Percentiles rank a stretch among this genome's conserved stretches.
Evolutionary conservation across 2,113 vertebrate species (phyloP).

Genomic region (Hyla sarda): DNA sequence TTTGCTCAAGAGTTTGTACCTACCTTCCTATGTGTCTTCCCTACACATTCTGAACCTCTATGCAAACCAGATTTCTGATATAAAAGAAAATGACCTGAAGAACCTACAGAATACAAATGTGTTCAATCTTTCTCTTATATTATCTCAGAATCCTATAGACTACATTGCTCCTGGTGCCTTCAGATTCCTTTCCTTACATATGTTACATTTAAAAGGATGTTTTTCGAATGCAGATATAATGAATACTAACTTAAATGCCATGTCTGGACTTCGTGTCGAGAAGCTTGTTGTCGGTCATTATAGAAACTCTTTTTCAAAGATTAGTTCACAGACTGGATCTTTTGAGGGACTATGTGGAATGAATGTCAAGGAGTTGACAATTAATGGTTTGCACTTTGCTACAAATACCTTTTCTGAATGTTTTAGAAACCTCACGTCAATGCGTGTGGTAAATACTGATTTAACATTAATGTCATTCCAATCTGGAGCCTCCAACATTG

Average conservation of each 20-base stretch:
- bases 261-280: conserved; percentile 70
- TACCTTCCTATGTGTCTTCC: conserved; percentile 71
- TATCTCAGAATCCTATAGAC: conserved; percentile 76
- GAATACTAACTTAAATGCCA: conserved; percentile 66
- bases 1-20: conserved; percentile 67
- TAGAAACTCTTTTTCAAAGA: not conserved
- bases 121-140: conserved; percentile 72
- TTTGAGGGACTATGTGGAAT: conserved; percentile 72
- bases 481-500: conserved; percentile 61
- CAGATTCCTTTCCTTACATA: conserved; percentile 64
- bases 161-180: conserved; percentile 72
- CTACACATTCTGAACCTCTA: conserved; percentile 69
- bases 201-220: conserved; percentile 70
- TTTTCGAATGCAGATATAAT: conserved; percentile 67
- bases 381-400: conserved; percentile 48
- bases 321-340: not conserved
- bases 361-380: conserved; percentile 69
- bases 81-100: conserved; percentile 68
- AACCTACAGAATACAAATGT: conserved; percentile 61
- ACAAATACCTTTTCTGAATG: conserved; percentile 64
- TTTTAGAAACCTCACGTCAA: conserved; percentile 68
- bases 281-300: conserved; percentile 73
- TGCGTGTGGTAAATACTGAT: conserved; percentile 61
- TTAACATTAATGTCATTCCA: not conserved
- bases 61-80: conserved; percentile 70